These are phyloP conservation scores for Parazoanthus swiftii DNA, from an alignment of 92 coral and sea anemone genomes.

Conservation along the genomic window DNA sequence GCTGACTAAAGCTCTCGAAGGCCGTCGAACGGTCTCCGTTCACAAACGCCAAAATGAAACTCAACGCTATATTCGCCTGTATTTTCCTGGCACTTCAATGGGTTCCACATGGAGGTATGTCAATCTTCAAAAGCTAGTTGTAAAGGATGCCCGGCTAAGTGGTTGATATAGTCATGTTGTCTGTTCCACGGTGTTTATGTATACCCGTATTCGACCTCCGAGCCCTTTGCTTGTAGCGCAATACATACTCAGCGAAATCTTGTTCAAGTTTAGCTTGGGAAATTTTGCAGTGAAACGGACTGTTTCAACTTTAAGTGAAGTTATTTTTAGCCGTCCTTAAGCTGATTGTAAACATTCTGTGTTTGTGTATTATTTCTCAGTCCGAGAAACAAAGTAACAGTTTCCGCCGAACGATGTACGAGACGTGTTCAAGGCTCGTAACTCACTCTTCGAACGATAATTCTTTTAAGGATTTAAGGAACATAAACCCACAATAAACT, in stretches of 20 bases:
- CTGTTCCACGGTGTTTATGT: constrained; percentile 62
- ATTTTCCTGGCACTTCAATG: constrained; percentile 32
- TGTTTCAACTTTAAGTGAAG: constrained; percentile 12
- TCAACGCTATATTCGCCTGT: background rate
- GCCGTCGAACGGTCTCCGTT: background rate
- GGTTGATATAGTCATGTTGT: constrained; percentile 64
- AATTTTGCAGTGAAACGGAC: background rate
- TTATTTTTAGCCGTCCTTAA: constrained; percentile 44
- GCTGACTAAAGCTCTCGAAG: constrained; percentile 14
- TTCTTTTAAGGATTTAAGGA: background rate
- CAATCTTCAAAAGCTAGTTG: constrained; percentile 40
- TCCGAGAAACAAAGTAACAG: constrained; percentile 15
- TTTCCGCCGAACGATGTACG: constrained; percentile 24
- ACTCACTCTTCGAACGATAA: background rate
- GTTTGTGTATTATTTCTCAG: constrained; percentile 37
- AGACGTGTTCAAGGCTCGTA: background rate
- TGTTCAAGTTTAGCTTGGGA: background rate
- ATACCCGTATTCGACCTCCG: constrained; percentile 28
- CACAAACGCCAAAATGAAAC: constrained; percentile 8
- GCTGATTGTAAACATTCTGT: constrained; percentile 36
- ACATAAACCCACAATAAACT: background rate
- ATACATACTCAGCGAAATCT: background rate
- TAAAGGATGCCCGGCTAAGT: constrained; percentile 40
- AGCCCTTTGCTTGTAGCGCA: constrained; percentile 30
- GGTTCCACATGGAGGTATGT: constrained; percentile 42